Evolutionary conservation across 2,113 vertebrate species (phyloP).

Genomic region (Tragulus kanchil): DNA sequence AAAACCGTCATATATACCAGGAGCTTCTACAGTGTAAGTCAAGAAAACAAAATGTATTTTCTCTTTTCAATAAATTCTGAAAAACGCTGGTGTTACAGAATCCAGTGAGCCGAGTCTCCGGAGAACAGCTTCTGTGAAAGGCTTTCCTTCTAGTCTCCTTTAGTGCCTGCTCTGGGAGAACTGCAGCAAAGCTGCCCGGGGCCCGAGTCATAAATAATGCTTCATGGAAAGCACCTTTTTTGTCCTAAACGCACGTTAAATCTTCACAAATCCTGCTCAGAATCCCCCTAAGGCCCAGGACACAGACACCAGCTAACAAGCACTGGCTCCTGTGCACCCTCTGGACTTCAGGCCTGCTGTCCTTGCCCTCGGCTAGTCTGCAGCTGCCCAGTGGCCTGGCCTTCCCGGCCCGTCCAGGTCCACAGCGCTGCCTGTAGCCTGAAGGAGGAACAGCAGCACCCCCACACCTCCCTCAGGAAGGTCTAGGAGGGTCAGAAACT

Average conservation of each 20-base stretch:
- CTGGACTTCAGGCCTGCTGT: rapidly evolving
- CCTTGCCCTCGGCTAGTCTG: too few species aligned
- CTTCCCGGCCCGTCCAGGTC: too few species aligned
- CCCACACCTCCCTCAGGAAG: rapidly evolving
- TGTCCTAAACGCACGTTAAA: not conserved
- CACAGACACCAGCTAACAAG: not conserved
- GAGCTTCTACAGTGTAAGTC: not conserved
- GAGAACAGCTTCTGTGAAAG: not conserved
- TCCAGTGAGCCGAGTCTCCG: not conserved
- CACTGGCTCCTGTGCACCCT: rapidly evolving
- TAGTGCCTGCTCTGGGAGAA: not conserved
- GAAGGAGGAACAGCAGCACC: too few species aligned
- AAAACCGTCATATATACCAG: not conserved
- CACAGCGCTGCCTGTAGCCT: rapidly evolving
- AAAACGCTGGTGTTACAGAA: not conserved
- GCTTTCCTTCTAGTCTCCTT: not conserved
- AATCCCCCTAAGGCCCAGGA: not conserved
- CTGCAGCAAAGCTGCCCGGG: too few species aligned
- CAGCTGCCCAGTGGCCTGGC: not conserved
- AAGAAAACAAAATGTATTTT: not conserved
- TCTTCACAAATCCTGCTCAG: not conserved
- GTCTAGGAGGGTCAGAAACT: too few species aligned
- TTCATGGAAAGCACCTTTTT: not conserved
- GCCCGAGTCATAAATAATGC: not conserved
- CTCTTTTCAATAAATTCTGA: not conserved